These are phyloP conservation scores for Ammodytes marinus DNA, from an alignment of 2,113 vertebrate species.

Conservation along the genomic window DNA sequence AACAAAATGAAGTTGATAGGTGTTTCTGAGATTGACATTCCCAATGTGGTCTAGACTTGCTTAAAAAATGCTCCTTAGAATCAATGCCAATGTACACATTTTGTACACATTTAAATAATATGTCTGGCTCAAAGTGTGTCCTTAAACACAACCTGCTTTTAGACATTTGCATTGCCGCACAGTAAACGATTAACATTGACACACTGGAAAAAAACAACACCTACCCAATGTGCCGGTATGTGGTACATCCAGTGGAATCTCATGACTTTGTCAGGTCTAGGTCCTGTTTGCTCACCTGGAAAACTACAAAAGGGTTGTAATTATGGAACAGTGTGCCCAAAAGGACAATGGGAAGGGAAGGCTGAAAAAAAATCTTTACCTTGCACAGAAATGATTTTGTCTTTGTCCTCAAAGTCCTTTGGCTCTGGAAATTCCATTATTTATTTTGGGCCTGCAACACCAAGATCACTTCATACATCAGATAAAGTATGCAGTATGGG, in stretches of 20 bases:
- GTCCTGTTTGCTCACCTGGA: conserved; percentile 6
- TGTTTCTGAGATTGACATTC: conserved; percentile 14
- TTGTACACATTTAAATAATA: neutral
- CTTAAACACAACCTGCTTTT: conserved; percentile 8
- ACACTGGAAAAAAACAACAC: conserved; percentile 15
- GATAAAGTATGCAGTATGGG: neutral
- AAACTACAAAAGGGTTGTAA: neutral
- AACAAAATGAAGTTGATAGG: conserved; percentile 10
- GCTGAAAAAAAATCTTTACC: neutral
- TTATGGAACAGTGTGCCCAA: neutral
- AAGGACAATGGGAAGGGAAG: neutral
- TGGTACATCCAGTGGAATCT: conserved; percentile 7
- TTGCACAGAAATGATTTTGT: neutral
- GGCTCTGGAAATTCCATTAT: neutral
- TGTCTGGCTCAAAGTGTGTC: neutral
- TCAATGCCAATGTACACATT: neutral
- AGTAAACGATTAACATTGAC: conserved; percentile 30
- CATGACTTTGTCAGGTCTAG: conserved; percentile 1
- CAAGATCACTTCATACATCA: neutral
- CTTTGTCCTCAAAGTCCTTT: neutral
- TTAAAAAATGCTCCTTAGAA: neutral
- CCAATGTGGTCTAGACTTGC: neutral
- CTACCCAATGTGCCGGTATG: neutral
- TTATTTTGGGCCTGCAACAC: neutral
- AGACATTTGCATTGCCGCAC: conserved; percentile 13